Conservation (phyloP, 1,140 invertebrate species). For the Parapsyche elsis region DNA sequence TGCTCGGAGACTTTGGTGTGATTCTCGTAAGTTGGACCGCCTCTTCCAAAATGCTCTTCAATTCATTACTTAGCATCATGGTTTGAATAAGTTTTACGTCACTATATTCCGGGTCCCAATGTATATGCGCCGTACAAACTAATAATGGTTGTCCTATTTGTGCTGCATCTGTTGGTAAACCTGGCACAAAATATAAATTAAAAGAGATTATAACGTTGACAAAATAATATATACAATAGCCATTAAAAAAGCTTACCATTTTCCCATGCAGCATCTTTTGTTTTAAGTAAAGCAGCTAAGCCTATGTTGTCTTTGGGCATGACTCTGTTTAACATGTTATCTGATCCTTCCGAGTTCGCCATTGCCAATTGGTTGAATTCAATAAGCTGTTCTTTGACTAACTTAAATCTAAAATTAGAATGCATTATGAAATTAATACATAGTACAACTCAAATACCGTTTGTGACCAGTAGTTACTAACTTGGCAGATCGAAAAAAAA, state of each 20-base stretch:
- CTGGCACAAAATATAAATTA: conserved; percentile 60
- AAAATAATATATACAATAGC: not conserved
- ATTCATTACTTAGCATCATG: conserved; percentile 98
- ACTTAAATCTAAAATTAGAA: conserved; percentile 80
- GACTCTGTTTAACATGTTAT: conserved; percentile 98
- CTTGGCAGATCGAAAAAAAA: conserved; percentile 96
- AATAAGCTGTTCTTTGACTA: conserved; percentile 94
- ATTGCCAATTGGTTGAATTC: conserved; percentile 99
- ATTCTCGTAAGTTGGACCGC: conserved; percentile 71
- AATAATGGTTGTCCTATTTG: conserved; percentile 87
- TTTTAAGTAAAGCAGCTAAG: conserved; percentile 92
- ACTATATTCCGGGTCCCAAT: conserved; percentile 99
- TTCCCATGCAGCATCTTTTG: conserved; percentile 93
- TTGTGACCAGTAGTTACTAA: conserved; percentile 67
- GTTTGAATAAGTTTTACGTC: conserved; percentile 99
- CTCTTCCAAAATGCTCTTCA: conserved; percentile 85
- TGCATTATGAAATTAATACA: conserved; percentile 3
- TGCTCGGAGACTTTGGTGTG: conserved; percentile 60
- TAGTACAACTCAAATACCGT: not conserved
- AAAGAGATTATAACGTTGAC: not conserved
- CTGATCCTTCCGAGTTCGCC: conserved; percentile 97
- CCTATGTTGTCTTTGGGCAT: conserved; percentile 99
- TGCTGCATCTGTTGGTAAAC: conserved; percentile 77
- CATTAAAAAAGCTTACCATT: conserved; percentile 70
- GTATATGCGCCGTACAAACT: conserved; percentile 98